A percentile compares a stretch with the other conserved stretches of the same genome.
Conservation (phyloP, 1,140 invertebrate species). For the Physella acuta region DNA sequence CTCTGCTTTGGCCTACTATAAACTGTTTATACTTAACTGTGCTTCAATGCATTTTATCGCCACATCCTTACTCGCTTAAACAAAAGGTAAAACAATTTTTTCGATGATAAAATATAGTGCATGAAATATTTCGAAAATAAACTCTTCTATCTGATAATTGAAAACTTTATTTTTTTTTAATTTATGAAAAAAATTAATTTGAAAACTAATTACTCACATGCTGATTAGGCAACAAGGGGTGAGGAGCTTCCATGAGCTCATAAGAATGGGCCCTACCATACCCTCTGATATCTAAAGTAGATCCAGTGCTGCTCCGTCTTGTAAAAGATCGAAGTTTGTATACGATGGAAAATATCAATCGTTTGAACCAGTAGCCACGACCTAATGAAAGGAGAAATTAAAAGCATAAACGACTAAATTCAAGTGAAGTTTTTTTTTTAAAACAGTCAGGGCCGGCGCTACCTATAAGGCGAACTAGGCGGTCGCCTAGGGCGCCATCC, state of each 20-base stretch:
- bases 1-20: too few relatives aligned
- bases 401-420: not conserved
- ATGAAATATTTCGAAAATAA: not conserved
- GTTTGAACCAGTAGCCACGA: slow-evolving; percentile 40
- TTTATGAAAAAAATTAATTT: not conserved
- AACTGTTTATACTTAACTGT: too few relatives aligned
- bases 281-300: slow-evolving; percentile 15
- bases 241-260: slow-evolving; percentile 30
- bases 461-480: too few relatives aligned
- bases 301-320: slow-evolving; percentile 11
- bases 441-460: too few relatives aligned
- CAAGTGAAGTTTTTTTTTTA: not conserved
- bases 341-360: slow-evolving; percentile 30
- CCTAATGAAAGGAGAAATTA: slow-evolving; percentile 27
- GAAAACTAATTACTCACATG: slow-evolving; percentile 25
- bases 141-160: not conserved
- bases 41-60: not conserved
- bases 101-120: not conserved
- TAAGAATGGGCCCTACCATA: slow-evolving; percentile 25
- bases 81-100: not conserved
- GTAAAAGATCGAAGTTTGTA: slow-evolving; percentile 27
- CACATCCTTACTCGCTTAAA: not conserved
- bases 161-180: not conserved
- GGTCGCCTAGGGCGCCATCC: too few relatives aligned
- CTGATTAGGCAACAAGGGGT: slow-evolving; percentile 26